These are phyloP conservation scores for Drosophila auraria DNA, from an alignment of 1,140 invertebrate genomes.

Conservation along the genomic window DNA sequence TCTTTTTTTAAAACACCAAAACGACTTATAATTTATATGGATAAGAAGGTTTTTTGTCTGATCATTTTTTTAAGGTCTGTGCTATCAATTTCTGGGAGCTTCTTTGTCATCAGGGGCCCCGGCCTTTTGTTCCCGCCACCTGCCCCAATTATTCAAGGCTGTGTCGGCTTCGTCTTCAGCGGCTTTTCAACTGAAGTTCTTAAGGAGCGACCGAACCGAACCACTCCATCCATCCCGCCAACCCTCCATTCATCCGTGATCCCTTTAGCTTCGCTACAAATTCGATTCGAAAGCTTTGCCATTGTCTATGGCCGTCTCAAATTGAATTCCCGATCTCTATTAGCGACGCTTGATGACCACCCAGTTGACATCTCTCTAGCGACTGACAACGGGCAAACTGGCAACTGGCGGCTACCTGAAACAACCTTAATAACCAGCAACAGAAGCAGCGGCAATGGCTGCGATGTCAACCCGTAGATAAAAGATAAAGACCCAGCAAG, in stretches of 20 bases:
- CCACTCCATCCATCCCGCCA: background rate
- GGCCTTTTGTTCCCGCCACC: conserved; percentile 23
- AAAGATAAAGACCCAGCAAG: conserved; percentile 53
- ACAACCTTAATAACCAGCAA: conserved; percentile 34
- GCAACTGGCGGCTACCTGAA: conserved; percentile 61
- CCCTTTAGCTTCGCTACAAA: conserved; percentile 22
- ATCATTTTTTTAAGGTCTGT: conserved; percentile 9
- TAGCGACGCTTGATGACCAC: conserved; percentile 66
- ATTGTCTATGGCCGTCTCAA: conserved; percentile 38
- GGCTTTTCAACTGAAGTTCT: conserved; percentile 25
- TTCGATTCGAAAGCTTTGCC: conserved; percentile 28
- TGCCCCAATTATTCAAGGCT: conserved; percentile 23
- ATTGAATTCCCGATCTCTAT: conserved; percentile 57
- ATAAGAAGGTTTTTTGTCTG: background rate
- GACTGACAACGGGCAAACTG: conserved; percentile 1
- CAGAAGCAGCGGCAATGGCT: conserved; percentile 42
- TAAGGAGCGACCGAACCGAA: background rate
- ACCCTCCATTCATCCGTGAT: conserved; percentile 16
- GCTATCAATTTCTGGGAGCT: background rate
- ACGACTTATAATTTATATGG: conserved; percentile 6
- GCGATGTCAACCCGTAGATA: conserved; percentile 72
- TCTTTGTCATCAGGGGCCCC: background rate
- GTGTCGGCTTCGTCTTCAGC: background rate
- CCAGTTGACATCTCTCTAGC: conserved; percentile 51
- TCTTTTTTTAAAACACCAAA: background rate